phyloP scores from a whole-genome alignment of 2,797 vertebrate genomes.

The Ctenosaura bakeri region DNA sequence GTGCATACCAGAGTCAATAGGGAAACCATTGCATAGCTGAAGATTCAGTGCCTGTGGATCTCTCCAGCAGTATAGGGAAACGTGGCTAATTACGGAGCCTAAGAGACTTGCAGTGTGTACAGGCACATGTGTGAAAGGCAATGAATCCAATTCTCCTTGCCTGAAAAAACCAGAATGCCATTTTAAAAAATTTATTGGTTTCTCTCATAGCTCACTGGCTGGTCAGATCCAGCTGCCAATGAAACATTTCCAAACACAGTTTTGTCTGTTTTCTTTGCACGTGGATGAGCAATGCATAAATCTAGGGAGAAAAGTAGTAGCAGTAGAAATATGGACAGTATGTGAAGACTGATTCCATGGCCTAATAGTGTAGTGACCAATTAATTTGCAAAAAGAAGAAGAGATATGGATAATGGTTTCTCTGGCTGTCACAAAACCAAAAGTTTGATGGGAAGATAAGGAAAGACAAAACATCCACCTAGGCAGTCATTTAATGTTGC shows the following conservation, averaged over 20 bases:
- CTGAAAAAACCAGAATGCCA: conserved; percentile 31
- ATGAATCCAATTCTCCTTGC: not conserved
- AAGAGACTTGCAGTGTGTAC: not conserved
- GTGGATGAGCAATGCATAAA: conserved; percentile 43
- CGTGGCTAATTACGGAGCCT: not conserved
- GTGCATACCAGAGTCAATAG: not conserved
- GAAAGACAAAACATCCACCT: not conserved
- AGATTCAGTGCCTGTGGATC: not conserved
- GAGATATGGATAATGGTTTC: not conserved
- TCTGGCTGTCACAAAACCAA: not conserved
- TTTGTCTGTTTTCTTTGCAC: conserved; percentile 43
- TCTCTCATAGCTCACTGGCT: not conserved
- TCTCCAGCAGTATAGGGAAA: not conserved
- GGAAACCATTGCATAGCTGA: not conserved
- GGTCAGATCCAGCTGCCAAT: conserved; percentile 37
- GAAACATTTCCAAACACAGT: conserved; percentile 37
- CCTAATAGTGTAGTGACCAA: conserved; percentile 33
- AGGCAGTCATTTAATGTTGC: not conserved
- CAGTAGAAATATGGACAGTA: not conserved
- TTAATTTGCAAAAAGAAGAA: conserved; percentile 50
- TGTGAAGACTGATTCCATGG: not conserved
- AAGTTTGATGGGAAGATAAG: not conserved
- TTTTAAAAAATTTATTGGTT: conserved; percentile 5
- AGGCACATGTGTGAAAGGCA: not conserved
- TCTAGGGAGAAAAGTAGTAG: conserved; percentile 38